Evolutionary conservation across 1,140 invertebrate genomes (phyloP).

Genomic region (Drosophila pseudoobscura): DNA sequence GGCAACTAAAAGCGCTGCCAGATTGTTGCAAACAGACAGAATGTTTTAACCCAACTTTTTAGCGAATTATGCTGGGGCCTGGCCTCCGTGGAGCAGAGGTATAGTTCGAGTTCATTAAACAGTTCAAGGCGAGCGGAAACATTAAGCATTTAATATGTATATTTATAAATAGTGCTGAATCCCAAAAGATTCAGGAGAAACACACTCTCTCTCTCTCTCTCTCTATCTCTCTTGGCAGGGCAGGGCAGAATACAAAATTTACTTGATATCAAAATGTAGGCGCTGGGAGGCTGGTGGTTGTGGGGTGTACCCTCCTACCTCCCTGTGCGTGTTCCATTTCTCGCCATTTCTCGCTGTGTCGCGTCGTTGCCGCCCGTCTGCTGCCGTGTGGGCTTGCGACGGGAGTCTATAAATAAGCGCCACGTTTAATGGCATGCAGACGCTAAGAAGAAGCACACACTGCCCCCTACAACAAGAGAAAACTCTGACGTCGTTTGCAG

Average conservation of each 20-base stretch:
- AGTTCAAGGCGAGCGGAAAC: conserved; percentile 78
- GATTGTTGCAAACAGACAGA: background rate
- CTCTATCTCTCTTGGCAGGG: conserved; percentile 1
- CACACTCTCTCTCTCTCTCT: too few relatives aligned
- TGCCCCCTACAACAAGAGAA: background rate
- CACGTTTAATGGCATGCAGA: conserved; percentile 80
- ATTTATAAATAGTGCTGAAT: conserved; percentile 64
- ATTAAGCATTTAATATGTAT: conserved; percentile 51
- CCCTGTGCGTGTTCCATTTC: conserved; percentile 24
- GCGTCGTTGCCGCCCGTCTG: conserved; percentile 41
- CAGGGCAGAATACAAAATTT: conserved; percentile 27
- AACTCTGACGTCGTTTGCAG: conserved; percentile 53
- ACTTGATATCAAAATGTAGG: conserved; percentile 58
- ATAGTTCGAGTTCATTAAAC: conserved; percentile 62
- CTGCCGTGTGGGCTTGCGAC: conserved; percentile 28
- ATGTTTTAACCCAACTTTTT: background rate
- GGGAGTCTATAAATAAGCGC: conserved; percentile 69
- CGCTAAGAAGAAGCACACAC: conserved; percentile 69
- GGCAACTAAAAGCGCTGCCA: conserved; percentile 12
- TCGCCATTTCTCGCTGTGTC: conserved; percentile 29
- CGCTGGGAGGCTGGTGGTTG: conserved; percentile 1
- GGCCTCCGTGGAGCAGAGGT: background rate
- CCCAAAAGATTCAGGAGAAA: conserved; percentile 43
- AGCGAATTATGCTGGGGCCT: background rate
- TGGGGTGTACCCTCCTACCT: too few relatives aligned